A percentile compares a stretch with the other conserved stretches of the same genome.
Conservation (phyloP, 1,140 invertebrate genomes). For the Apis laboriosa region DNA sequence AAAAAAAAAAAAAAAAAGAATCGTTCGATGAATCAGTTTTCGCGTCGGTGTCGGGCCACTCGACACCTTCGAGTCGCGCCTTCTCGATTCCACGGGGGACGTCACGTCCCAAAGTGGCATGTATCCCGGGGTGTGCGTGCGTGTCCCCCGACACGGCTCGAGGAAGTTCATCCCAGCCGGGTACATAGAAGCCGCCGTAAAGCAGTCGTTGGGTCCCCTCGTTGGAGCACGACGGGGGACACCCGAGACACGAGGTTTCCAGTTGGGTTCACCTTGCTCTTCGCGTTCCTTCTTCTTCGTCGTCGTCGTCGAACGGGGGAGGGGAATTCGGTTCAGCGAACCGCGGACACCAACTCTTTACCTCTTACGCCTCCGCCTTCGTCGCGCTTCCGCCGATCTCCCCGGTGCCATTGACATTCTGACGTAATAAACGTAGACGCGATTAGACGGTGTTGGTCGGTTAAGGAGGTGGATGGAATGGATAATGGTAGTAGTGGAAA, state of each 20-base stretch:
- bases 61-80: conserved; percentile 32
- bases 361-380: conserved; percentile 12
- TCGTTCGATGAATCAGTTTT: conserved; percentile 29
- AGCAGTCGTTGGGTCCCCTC: conserved; percentile 34
- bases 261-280: conserved; percentile 50
- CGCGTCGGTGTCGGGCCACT: neutral
- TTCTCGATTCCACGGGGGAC: conserved; percentile 18
- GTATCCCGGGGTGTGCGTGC: conserved; percentile 12
- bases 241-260: conserved; percentile 57
- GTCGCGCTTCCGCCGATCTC: conserved; percentile 22
- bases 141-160: conserved; percentile 37
- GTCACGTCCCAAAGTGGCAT: conserved; percentile 9
- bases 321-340: conserved; percentile 69
- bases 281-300: conserved; percentile 8
- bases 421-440: conserved; percentile 63
- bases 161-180: conserved; percentile 44
- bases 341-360: conserved; percentile 39
- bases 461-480: no score
- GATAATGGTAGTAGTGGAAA: no score
- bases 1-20: no score
- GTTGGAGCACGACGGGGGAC: conserved; percentile 27
- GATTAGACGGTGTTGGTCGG: neutral
- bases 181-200: conserved; percentile 34
- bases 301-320: neutral
- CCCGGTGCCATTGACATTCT: conserved; percentile 67